phyloP scores from a whole-genome alignment of 1,140 invertebrate species.

The Parasteatoda tepidariorum region DNA sequence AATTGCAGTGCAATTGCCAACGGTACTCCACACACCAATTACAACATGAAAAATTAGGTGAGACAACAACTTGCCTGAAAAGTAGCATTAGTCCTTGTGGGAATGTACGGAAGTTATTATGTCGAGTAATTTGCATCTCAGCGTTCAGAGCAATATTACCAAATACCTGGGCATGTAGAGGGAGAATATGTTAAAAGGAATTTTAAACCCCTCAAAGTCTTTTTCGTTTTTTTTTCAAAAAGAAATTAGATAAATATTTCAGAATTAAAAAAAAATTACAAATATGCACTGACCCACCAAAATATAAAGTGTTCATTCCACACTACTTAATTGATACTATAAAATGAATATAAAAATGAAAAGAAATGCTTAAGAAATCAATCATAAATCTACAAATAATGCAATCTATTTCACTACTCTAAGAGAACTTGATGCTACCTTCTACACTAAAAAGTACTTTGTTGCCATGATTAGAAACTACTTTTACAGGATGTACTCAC shows the following conservation, averaged over 20 bases:
- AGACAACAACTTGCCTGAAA: slow-evolving; percentile 85
- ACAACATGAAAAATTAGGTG: slow-evolving; percentile 57
- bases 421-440: slow-evolving; percentile 39
- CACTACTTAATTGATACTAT: slow-evolving; percentile 39
- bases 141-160: slow-evolving; percentile 97
- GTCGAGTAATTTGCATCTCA: slow-evolving; percentile 92
- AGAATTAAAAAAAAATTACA: slow-evolving; percentile 17
- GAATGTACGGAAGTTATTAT: slow-evolving; percentile 99
- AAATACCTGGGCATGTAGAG: slow-evolving; percentile 81
- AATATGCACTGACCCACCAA: slow-evolving; percentile 57
- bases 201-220: slow-evolving; percentile 36
- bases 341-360: slow-evolving; percentile 26
- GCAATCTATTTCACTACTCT: slow-evolving; percentile 53
- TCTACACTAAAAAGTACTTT: slow-evolving; percentile 55
- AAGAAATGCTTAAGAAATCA: slow-evolving; percentile 43
- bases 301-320: slow-evolving; percentile 57
- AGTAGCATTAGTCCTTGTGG: slow-evolving; percentile 98
- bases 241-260: slow-evolving; percentile 15
- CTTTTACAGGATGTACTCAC: background rate
- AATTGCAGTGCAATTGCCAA: slow-evolving; percentile 59
- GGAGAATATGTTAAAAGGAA: slow-evolving; percentile 59
- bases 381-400: slow-evolving; percentile 47
- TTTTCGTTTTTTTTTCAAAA: slow-evolving; percentile 37
- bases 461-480: slow-evolving; percentile 50
- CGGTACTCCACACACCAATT: slow-evolving; percentile 59